Conservation (phyloP, 2,888 invertebrate species). For the Euclidia mi region DNA sequence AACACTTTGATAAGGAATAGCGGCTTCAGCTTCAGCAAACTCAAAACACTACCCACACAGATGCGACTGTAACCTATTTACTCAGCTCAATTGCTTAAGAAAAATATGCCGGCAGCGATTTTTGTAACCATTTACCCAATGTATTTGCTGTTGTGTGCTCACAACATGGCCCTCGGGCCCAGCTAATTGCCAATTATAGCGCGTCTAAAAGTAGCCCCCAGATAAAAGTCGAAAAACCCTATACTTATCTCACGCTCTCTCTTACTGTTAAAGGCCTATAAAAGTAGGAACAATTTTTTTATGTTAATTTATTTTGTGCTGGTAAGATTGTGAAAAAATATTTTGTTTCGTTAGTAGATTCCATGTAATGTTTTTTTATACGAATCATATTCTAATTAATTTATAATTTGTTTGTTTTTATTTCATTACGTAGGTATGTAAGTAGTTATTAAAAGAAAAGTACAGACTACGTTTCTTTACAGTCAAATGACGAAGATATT, state of each 20-base stretch:
- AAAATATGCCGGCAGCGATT: background rate
- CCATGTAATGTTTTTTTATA: background rate
- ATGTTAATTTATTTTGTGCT: conserved; percentile 32
- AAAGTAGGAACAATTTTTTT: conserved; percentile 28
- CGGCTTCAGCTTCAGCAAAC: no score
- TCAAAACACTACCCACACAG: no score
- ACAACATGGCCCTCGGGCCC: conserved; percentile 51
- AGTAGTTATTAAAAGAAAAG: no score
- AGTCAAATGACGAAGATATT: no score
- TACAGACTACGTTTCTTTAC: no score
- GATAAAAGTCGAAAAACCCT: conserved; percentile 54
- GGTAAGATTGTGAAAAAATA: conserved; percentile 4
- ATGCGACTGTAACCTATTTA: no score
- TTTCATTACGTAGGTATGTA: no score
- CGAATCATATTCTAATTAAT: background rate
- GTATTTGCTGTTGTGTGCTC: conserved; percentile 49
- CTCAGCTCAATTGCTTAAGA: background rate
- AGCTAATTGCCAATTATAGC: conserved; percentile 73
- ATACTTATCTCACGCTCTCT: conserved; percentile 40
- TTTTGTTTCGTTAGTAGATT: background rate
- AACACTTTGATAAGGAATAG: no score
- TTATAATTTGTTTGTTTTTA: background rate
- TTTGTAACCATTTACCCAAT: conserved; percentile 48
- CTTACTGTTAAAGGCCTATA: conserved; percentile 27
- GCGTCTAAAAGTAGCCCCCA: conserved; percentile 52